Base-by-base conservation (phyloP, 92 coral and sea anemone genomes). In the Epizoanthus ramosus region DNA sequence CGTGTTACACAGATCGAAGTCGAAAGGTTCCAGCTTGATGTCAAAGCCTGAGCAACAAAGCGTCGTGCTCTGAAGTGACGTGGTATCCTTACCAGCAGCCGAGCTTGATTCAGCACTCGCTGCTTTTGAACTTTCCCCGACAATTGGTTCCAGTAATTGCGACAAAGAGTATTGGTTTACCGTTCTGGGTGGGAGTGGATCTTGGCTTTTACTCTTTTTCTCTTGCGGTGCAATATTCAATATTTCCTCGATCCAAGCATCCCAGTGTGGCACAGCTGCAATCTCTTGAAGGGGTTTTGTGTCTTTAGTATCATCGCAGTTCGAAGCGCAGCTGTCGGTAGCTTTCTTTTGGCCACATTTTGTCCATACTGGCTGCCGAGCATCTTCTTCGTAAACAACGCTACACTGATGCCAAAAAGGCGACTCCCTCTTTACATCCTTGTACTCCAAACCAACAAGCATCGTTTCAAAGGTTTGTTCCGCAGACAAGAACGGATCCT, bases 31-130 rank as follows among this genome's bases (percentile, higher is more conserved):
- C 2, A 77, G 18, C 71, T 77, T 77, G 24, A 77, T 61, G 37
- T 77, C 82, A 61, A 66, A 63, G 13, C 82, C 82, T 57, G 82
- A 77, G 66, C 82, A 77, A 63, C 71, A 77, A 43, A 61, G 35
- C 1, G 4, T 61, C 25, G 58, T 39, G 43, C 43, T 69, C 41
- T 39, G 45, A 61, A 35, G 54, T 50, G 54, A 50, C 5, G 43
- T 39, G n/a, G 71, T 56, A 18, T 77, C 82, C 28, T 43, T 77
- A 5, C 82, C 24, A 60, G 18, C 41, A 50, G 54, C 54, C 54
- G 54, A 50, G 16, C 16, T 50, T 50, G 54, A 50, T 50, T 50
- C 54, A 9, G 15, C 15, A 50, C 9, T 12, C 54, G 54, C 54
- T 9, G 54, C 54, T 2, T 50, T 50, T 50, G 54, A 50, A 50